A percentile compares a stretch with the other conserved stretches of the same genome.
Conservation (phyloP, 2,888 invertebrate species). For the Kryphioiulus occultus region DNA sequence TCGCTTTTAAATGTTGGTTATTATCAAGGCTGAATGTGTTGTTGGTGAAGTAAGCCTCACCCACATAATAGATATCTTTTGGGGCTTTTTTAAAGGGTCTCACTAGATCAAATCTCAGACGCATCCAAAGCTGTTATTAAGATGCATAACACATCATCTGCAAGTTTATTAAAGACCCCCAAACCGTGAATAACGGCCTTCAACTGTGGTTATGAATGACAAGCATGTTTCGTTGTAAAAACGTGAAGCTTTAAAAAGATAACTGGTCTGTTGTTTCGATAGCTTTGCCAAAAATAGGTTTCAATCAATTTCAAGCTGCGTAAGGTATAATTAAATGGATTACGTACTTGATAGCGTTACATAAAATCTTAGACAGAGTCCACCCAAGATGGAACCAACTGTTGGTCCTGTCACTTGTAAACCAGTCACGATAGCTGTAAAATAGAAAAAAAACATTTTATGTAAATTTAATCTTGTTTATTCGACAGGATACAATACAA, state of each 20-base stretch:
- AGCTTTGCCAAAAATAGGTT: neutral
- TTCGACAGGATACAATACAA: too few species aligned
- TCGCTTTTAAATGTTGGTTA: neutral
- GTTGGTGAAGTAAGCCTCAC: slow-evolving; percentile 27
- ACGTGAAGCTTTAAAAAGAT: neutral
- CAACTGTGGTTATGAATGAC: slow-evolving; percentile 13
- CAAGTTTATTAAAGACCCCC: neutral
- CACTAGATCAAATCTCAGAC: neutral
- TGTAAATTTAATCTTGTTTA: neutral
- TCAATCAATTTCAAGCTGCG: neutral
- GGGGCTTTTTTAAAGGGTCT: slow-evolving; percentile 1
- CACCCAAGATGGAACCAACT: slow-evolving; percentile 54
- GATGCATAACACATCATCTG: neutral
- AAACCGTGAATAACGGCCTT: neutral
- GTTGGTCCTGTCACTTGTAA: slow-evolving; percentile 54
- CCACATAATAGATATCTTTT: neutral
- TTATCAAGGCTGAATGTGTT: slow-evolving; percentile 22
- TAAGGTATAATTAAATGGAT: neutral
- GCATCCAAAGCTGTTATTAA: neutral
- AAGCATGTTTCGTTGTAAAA: neutral
- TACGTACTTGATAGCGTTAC: slow-evolving; percentile 49
- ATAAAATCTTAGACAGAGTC: slow-evolving; percentile 51
- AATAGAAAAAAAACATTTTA: slow-evolving; percentile 9
- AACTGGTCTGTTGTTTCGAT: neutral
- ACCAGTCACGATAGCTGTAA: slow-evolving; percentile 53